A percentile compares a stretch with the other conserved stretches of the same genome.
These are phyloP conservation scores for Pterophyllum scalare DNA, from an alignment of 2,113 vertebrate genomes.

Conservation along the genomic window DNA sequence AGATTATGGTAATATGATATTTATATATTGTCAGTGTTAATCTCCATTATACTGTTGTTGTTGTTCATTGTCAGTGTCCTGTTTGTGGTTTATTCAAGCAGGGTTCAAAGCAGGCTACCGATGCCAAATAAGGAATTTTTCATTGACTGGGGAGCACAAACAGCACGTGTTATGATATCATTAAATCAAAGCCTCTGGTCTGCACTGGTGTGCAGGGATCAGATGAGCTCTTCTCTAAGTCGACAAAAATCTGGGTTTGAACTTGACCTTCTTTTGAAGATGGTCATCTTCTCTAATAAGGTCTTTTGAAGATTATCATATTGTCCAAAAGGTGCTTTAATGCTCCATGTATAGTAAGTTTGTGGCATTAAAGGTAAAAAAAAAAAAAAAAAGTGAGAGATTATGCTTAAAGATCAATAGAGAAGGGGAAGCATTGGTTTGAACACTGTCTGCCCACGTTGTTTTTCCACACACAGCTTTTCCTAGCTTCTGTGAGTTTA, in stretches of 20 bases:
- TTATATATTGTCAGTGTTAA: constrained; percentile 29
- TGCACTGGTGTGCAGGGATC: constrained; percentile 43
- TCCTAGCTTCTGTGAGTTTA: constrained; percentile 31
- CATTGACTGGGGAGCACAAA: constrained; percentile 26
- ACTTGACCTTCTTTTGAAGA: constrained; percentile 60
- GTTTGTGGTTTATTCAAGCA: constrained; percentile 56
- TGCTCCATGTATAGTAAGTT: constrained; percentile 44
- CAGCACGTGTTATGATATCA: constrained; percentile 50
- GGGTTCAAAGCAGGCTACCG: constrained; percentile 25
- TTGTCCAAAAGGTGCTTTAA: constrained; percentile 52
- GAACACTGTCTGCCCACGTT: constrained; percentile 14
- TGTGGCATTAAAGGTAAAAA: constrained; percentile 41
- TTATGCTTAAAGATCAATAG: not conserved
- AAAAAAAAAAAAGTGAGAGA: not conserved
- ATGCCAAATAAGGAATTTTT: constrained; percentile 44
- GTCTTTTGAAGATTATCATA: constrained; percentile 69
- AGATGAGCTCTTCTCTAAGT: constrained; percentile 53
- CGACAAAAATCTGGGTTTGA: constrained; percentile 49
- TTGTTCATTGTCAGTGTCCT: constrained; percentile 30
- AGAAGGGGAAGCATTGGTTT: constrained; percentile 19
- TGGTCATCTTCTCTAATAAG: constrained; percentile 44
- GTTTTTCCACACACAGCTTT: constrained; percentile 27
- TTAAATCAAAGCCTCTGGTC: constrained; percentile 48
- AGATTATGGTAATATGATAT: constrained; percentile 65
- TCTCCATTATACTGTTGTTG: constrained; percentile 25